A percentile compares a stretch with the other conserved stretches of the same genome.
Evolutionary conservation across 1,140 invertebrate species (phyloP).

Genomic region (Bombus superbus): DNA sequence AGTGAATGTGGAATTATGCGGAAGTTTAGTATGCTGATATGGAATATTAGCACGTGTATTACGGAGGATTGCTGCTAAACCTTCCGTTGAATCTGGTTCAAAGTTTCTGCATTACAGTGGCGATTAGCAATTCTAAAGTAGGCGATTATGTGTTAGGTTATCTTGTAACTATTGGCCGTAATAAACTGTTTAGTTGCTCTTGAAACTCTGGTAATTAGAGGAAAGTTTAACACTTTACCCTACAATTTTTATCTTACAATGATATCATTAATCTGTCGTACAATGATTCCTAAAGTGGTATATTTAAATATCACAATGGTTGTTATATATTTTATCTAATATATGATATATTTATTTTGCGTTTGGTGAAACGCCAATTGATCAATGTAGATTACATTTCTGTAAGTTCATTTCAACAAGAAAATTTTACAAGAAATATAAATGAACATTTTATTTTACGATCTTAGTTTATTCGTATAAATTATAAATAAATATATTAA

Average conservation of each 20-base stretch:
- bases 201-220: not conserved
- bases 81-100: not conserved
- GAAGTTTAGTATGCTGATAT: not conserved
- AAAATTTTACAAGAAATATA: not conserved
- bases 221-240: not conserved
- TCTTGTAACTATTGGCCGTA: not conserved
- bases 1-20: not conserved
- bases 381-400: not conserved
- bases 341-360: no score
- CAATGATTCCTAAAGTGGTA: no score
- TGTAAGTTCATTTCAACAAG: not conserved
- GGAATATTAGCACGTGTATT: not conserved
- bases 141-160: not conserved
- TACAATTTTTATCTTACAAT: no score
- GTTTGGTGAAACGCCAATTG: not conserved
- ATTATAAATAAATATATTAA: not conserved
- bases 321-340: no score
- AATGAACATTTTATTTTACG: not conserved
- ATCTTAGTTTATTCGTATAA: no score
- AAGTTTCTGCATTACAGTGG: slow-evolving; percentile 4
- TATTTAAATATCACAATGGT: no score
- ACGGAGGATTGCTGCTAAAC: not conserved
- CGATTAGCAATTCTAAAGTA: not conserved
- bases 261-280: no score
- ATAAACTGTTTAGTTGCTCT: not conserved